Evolutionary conservation across 2,888 invertebrate genomes (phyloP).

Genomic region (Teleogryllus oceanicus): DNA sequence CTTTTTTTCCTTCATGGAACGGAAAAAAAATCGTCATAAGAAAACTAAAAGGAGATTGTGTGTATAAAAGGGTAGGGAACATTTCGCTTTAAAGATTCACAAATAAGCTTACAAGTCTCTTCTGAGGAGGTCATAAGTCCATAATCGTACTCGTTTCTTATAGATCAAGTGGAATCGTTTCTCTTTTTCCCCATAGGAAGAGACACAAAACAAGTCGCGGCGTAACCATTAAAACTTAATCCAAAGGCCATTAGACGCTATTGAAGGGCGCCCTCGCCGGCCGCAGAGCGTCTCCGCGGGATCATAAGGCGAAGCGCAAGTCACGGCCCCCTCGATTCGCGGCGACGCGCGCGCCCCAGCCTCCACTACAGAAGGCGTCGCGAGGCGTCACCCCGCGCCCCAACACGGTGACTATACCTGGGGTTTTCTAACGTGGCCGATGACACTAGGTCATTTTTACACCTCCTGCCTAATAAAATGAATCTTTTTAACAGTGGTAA

Average conservation of each 20-base stretch:
- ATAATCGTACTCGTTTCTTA: neutral
- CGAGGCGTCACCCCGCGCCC: too few species aligned
- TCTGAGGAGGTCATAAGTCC: neutral
- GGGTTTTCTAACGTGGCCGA: too few species aligned
- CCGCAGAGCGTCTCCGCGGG: too few species aligned
- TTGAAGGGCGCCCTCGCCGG: neutral
- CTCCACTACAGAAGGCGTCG: too few species aligned
- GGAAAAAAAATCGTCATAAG: neutral
- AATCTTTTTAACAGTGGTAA: too few species aligned
- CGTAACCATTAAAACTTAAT: neutral
- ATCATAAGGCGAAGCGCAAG: too few species aligned
- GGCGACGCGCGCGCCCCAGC: too few species aligned
- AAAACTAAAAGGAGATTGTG: neutral
- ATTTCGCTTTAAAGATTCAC: neutral
- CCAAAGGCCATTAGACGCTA: neutral
- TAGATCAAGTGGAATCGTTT: slow-evolving; percentile 1
- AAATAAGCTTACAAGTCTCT: neutral
- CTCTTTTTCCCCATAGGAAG: neutral
- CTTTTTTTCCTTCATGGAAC: neutral
- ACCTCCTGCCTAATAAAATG: too few species aligned
- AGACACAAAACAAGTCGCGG: neutral
- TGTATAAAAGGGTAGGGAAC: neutral
- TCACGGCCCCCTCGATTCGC: too few species aligned
- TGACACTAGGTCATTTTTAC: too few species aligned
- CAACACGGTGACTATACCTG: too few species aligned